phyloP scores from a whole-genome alignment of 2,888 invertebrate genomes.

The Agonum fuliginosum region DNA sequence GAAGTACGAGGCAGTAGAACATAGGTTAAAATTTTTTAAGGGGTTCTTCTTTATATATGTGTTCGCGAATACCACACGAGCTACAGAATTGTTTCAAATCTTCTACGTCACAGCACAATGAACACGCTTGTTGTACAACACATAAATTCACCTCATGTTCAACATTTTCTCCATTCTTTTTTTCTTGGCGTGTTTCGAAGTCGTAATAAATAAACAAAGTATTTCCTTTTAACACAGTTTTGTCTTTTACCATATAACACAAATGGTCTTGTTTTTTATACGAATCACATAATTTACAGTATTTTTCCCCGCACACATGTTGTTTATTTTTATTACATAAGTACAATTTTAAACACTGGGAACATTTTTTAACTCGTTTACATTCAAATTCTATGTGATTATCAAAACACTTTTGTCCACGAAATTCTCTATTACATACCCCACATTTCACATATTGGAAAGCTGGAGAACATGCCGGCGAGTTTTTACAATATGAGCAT shows the following conservation, averaged over 20 bases:
- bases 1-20: not conserved
- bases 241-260: slow-evolving; percentile 8
- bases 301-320: slow-evolving; percentile 15
- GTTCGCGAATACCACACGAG: too few species aligned
- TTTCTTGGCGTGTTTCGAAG: too few species aligned
- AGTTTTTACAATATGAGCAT: slow-evolving; percentile 35
- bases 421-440: slow-evolving; percentile 1
- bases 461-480: slow-evolving; percentile 51
- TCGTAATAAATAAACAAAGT: too few species aligned
- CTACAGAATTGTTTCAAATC: slow-evolving; percentile 18
- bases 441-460: not conserved
- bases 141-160: too few species aligned
- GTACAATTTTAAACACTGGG: not conserved
- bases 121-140: slow-evolving; percentile 42
- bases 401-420: slow-evolving; percentile 15
- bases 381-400: not conserved
- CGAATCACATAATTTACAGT: not conserved
- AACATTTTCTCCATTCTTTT: too few species aligned
- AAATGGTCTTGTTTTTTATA: slow-evolving; percentile 8
- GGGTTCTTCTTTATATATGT: not conserved
- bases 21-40: not conserved
- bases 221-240: not conserved
- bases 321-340: not conserved
- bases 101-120: not conserved
- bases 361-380: not conserved